These are phyloP conservation scores for Mesembrinibis cayennensis DNA, from an alignment of 2,113 vertebrate species.

Conservation along the genomic window DNA sequence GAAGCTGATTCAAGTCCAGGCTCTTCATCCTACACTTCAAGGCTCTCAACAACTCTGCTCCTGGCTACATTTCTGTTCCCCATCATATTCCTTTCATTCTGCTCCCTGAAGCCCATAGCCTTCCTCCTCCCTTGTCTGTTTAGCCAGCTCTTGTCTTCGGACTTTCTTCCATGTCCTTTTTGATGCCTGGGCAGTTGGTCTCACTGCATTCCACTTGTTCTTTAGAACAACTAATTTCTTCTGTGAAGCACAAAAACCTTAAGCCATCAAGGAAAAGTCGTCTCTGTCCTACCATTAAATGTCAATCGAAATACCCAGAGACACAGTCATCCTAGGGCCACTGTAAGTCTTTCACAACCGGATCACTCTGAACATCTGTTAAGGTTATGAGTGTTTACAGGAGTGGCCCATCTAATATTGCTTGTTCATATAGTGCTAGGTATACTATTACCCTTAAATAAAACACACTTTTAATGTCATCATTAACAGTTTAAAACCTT, in stretches of 20 bases:
- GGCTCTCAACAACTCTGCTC: constrained; percentile 39
- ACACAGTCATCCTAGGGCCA: not conserved
- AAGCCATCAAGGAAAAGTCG: not conserved
- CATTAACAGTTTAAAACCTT: not conserved
- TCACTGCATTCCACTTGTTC: not conserved
- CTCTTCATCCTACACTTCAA: constrained; percentile 47
- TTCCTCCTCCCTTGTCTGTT: not conserved
- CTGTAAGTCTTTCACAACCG: not conserved
- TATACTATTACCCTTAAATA: not conserved
- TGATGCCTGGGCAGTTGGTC: not conserved
- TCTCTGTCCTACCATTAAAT: not conserved
- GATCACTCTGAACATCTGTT: not conserved
- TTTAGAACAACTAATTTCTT: not conserved
- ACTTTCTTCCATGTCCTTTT: not conserved
- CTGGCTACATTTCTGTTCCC: constrained; percentile 33
- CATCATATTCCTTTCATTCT: constrained; percentile 3
- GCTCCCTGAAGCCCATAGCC: not conserved
- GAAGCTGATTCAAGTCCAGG: constrained; percentile 33
- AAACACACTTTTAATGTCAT: not conserved
- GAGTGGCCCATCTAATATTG: not conserved
- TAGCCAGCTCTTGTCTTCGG: not conserved
- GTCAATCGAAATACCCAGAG: not conserved
- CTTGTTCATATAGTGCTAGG: not conserved
- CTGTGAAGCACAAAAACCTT: not conserved
- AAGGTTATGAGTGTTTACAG: not conserved